A percentile compares a stretch with the other conserved stretches of the same genome.
These are phyloP conservation scores for Mormoops blainvillei DNA, from an alignment of 2,113 vertebrate species.

Conservation along the genomic window DNA sequence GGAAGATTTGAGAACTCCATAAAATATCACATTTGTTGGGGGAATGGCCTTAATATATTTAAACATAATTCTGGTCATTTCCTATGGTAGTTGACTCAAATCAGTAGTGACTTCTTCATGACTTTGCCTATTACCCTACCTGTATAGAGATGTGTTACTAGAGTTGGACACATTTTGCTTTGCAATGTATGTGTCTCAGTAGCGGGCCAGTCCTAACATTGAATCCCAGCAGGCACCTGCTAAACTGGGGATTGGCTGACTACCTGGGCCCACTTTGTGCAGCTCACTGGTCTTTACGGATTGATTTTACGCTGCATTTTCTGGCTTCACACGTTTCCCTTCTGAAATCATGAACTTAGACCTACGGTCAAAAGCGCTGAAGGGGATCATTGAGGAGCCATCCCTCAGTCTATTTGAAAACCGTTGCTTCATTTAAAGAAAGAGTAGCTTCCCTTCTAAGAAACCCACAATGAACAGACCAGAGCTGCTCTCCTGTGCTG, in stretches of 20 bases:
- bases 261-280: neutral
- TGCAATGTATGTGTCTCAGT: neutral
- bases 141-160: neutral
- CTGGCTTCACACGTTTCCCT: neutral
- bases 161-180: neutral
- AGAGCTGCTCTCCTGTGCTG: neutral
- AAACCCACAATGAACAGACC: neutral
- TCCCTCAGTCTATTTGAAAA: constrained; percentile 1
- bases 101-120: neutral
- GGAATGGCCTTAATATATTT: neutral
- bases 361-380: neutral
- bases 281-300: neutral
- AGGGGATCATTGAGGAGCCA: neutral
- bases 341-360: constrained; percentile 10
- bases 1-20: neutral
- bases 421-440: neutral
- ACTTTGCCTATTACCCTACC: neutral
- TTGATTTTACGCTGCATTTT: constrained; percentile 24
- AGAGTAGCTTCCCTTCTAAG: neutral
- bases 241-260: neutral
- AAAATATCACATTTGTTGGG: neutral
- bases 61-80: neutral
- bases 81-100: neutral
- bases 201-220: neutral
- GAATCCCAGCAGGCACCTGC: neutral